Base-by-base conservation (phyloP, 2,888 invertebrate genomes). In the Aspidiotus rigidus region DNA sequence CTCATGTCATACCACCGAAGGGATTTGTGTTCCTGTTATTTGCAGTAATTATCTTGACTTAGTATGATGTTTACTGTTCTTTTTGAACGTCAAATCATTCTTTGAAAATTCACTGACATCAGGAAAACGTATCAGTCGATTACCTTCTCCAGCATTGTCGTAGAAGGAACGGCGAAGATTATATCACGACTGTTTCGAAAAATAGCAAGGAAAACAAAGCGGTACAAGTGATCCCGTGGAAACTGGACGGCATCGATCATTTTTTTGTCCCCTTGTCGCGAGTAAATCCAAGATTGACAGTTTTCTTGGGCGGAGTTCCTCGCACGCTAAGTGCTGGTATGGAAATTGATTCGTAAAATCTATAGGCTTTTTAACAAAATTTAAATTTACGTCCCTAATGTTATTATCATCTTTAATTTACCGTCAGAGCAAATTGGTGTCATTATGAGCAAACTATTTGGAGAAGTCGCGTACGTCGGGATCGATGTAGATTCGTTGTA, bases 231-330 rank as follows among this genome's bases (percentile, higher is more conserved):
- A 15, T 61, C 17, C 54, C 69, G n/a, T 69, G 69, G 69, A 62
- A 62, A 62, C 41, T 69, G 7, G 16, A 53, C 53, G 62, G 62
- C 40, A 42, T 59, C 0, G 69, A 69, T 55, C 62, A 62, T 54
- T 16, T 62, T 53, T 69, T 69, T n/a, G 9, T 42, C 9, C 13
- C 54, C 10, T 9, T 69, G 9, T 55, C 69, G 7, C 15, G 49
- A 11, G 42, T 69, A 2, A 56, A 40, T 17, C 41, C 44, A 55
- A 69, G 62, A 54, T 59, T 59, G 15, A 69, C 69, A 7, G 40
- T 69, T 15, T 69, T 69, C 11, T 54, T 62, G 7, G 69, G 69
- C 17, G 69, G 69, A 42, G 69, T 69, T 7, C 69, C 69, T n/a
- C 53, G 69, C 10, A 69, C 62, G 10, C 13, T 69, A 28, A 42